Conservation (phyloP, 2,797 vertebrate species). For the Gadopsis bispinosus region DNA sequence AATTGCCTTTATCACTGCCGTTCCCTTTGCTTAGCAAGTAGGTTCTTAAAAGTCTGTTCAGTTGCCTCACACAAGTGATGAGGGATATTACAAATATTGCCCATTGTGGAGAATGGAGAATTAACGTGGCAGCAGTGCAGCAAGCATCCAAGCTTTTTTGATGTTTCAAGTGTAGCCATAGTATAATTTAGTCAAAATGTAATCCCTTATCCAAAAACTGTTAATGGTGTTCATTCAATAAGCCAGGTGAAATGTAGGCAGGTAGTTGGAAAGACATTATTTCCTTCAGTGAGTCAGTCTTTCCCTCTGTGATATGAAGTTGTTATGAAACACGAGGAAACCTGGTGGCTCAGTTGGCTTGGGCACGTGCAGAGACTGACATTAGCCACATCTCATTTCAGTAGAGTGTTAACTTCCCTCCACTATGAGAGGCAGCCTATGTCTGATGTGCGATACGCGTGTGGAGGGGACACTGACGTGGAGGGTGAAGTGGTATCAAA, state of each 20-base stretch:
- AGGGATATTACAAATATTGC: background rate
- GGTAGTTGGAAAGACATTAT: constrained; percentile 19
- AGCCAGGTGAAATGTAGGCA: constrained; percentile 18
- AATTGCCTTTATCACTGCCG: constrained; percentile 47
- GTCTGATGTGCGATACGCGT: constrained; percentile 28
- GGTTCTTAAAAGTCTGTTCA: constrained; percentile 21
- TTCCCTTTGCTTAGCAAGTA: constrained; percentile 25
- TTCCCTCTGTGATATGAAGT: constrained; percentile 6
- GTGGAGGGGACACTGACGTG: constrained; percentile 4
- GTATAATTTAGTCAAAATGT: constrained; percentile 6
- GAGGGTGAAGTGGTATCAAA: constrained; percentile 27
- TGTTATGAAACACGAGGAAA: constrained; percentile 25
- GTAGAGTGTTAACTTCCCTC: constrained; percentile 14
- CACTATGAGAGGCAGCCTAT: constrained; percentile 3
- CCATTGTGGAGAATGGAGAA: constrained; percentile 6
- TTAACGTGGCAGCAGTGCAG: background rate
- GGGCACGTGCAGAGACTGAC: constrained; percentile 7
- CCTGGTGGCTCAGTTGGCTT: constrained; percentile 1
- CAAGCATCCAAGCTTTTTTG: background rate
- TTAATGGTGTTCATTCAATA: constrained; percentile 2
- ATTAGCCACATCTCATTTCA: constrained; percentile 19
- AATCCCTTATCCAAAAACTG: background rate
- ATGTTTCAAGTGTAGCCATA: background rate
- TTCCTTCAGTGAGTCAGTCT: constrained; percentile 18
- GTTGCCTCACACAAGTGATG: background rate